Conservation (phyloP, 2,113 vertebrate genomes). For the Octodon degus region DNA sequence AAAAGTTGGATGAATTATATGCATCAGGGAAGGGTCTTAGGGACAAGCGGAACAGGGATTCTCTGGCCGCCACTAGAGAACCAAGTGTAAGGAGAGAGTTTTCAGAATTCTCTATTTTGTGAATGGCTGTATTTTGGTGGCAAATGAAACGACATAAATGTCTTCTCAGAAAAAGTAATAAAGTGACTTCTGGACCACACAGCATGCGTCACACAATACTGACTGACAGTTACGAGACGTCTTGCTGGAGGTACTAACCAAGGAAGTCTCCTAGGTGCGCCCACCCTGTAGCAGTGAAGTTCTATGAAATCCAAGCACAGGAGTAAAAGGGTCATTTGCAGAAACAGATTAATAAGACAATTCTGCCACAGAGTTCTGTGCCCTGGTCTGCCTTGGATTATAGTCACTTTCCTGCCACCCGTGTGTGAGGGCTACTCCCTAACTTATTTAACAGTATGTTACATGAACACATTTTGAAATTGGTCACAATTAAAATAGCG, state of each 20-base stretch:
- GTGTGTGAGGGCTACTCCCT: not conserved
- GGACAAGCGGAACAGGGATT: not conserved
- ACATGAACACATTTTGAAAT: not conserved
- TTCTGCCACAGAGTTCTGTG: not conserved
- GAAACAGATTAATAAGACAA: conserved; percentile 3
- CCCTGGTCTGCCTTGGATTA: not conserved
- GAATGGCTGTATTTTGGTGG: not conserved
- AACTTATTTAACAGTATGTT: not conserved
- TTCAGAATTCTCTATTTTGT: not conserved
- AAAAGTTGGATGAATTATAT: not conserved
- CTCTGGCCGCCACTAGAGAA: not conserved
- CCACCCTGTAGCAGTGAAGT: not conserved
- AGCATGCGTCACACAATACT: not conserved
- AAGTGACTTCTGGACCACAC: not conserved
- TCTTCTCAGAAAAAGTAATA: conserved; percentile 1
- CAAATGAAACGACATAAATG: not conserved
- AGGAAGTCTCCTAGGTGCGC: not conserved
- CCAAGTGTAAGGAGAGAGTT: not conserved
- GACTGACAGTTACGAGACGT: not conserved
- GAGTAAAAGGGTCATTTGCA: not conserved
- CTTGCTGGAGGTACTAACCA: not conserved
- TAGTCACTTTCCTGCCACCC: not conserved
- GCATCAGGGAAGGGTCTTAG: not conserved
- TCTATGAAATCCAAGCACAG: not conserved
- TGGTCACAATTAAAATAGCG: not conserved